A percentile compares a stretch with the other conserved stretches of the same genome.
Conservation (phyloP, 2,113 vertebrate species). For the Corythoichthys intestinalis region DNA sequence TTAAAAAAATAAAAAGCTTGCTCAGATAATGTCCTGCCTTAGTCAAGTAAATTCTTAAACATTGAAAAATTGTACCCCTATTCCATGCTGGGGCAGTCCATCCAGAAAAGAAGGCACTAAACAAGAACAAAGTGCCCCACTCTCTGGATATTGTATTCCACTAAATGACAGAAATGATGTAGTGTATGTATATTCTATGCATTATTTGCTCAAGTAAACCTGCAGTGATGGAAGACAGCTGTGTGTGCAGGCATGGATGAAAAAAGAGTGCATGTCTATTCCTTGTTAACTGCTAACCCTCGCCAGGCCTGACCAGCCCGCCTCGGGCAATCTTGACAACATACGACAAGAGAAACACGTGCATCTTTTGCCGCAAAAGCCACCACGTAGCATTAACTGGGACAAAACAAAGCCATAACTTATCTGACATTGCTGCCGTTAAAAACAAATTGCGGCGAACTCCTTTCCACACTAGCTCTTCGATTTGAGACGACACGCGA, state of each 20-base stretch:
- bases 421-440: slow-evolving; percentile 15
- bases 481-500: slow-evolving; percentile 23
- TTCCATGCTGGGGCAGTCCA: not conserved
- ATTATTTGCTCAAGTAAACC: slow-evolving; percentile 21
- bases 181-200: slow-evolving; percentile 24
- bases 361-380: slow-evolving; percentile 8
- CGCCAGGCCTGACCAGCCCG: slow-evolving; percentile 7
- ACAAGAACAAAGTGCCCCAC: not conserved
- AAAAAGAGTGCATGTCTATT: slow-evolving; percentile 23
- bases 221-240: slow-evolving; percentile 51
- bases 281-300: slow-evolving; percentile 19
- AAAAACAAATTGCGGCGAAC: slow-evolving; percentile 20
- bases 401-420: slow-evolving; percentile 9
- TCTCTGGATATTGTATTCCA: slow-evolving; percentile 38
- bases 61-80: not conserved
- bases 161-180: slow-evolving; percentile 32
- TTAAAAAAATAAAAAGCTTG: not conserved
- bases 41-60: not conserved
- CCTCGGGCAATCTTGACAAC: slow-evolving; percentile 14
- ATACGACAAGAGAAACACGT: slow-evolving; percentile 14
- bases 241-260: slow-evolving; percentile 27
- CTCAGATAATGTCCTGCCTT: not conserved
- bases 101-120: not conserved
- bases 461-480: slow-evolving; percentile 25
- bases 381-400: slow-evolving; percentile 4